These are phyloP conservation scores for Argynnis bischoffii DNA, from an alignment of 2,888 invertebrate genomes.

Conservation along the genomic window DNA sequence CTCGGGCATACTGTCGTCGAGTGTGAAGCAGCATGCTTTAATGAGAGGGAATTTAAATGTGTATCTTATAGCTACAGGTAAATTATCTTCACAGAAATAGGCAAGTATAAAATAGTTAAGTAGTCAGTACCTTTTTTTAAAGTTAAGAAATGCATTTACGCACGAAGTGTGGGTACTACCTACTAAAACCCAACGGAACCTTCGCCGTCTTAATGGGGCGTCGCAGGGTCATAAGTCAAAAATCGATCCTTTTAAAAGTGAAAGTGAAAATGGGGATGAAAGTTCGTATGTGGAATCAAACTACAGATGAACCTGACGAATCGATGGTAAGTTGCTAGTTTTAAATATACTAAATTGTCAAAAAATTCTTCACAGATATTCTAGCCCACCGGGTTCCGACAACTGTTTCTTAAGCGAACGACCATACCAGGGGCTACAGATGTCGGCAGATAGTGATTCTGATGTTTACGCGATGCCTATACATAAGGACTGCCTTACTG, in stretches of 20 bases:
- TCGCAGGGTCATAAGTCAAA: no score
- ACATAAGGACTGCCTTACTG: slow-evolving; percentile 63
- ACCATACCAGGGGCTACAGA: slow-evolving; percentile 86
- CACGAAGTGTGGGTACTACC: no score
- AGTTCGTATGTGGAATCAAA: no score
- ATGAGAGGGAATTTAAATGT: slow-evolving; percentile 87
- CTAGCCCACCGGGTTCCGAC: slow-evolving; percentile 82
- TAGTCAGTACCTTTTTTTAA: no score
- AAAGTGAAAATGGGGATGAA: no score
- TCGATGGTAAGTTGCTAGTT: no score
- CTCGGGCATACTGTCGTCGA: slow-evolving; percentile 87
- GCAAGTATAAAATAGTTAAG: no score
- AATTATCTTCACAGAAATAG: slow-evolving; percentile 9
- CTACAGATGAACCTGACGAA: no score
- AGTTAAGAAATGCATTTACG: no score
- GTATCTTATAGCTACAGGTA: slow-evolving; percentile 90
- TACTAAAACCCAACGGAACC: no score
- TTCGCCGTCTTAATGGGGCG: no score
- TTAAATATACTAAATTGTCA: not conserved
- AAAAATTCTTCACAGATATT: slow-evolving; percentile 62
- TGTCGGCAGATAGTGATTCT: slow-evolving; percentile 89
- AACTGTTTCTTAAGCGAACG: slow-evolving; percentile 90
- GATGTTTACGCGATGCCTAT: slow-evolving; percentile 90
- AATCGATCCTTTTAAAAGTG: no score
- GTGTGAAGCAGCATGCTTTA: slow-evolving; percentile 89